Evolutionary conservation across 2,113 vertebrate genomes (phyloP), one percentile per base, ranked within the genome.

Genomic region (Archilochus colubris): DNA sequence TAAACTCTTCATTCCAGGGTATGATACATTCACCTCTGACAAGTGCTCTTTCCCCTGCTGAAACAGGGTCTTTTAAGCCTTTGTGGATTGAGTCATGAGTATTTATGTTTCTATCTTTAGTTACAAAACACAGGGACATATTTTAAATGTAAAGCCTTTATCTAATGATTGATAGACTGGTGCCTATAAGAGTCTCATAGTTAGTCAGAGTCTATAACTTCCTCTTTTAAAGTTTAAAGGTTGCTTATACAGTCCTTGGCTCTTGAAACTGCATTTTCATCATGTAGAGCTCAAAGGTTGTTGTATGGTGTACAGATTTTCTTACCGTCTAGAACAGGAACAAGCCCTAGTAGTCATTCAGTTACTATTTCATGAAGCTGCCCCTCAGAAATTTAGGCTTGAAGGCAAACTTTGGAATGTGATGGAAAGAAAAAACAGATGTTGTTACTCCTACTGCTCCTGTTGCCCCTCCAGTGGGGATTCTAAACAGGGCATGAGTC

Each of bases 81-180:
- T 78, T 72, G 25, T 58, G 67, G 50, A 53, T 9, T 55, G 44
- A 75, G 18, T 25, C 21, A 46, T 77, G 23, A 18, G 40, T 78
- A 86, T 86, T 85, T 59, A 31, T 55, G 73, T 81, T 93, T 91
- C 94, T 82, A 40, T 81, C 25, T 94, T 86, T 64, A 88, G 77
- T 74, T 88, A 64, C 61, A 86, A 93, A 93, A 78, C 64, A 68
- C 4, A 61, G 61, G 68, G 91, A 78, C 73, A 78, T 66, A 27
- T 88, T 92, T 91, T 63, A 77, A 48, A 44, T 81, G 57, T 55
- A 51, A 88, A 86, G 31, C 31, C 19, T 90, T 88, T 68, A 83
- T 86, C 38, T 93, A 96, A 93, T 90, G 48, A 38, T 92, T 93
- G 68, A 88, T 44, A 78, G 79, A 64, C 25, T 24, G 33, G 8